Conservation (phyloP, 2,113 vertebrate species). For the Sander vitreus region DNA sequence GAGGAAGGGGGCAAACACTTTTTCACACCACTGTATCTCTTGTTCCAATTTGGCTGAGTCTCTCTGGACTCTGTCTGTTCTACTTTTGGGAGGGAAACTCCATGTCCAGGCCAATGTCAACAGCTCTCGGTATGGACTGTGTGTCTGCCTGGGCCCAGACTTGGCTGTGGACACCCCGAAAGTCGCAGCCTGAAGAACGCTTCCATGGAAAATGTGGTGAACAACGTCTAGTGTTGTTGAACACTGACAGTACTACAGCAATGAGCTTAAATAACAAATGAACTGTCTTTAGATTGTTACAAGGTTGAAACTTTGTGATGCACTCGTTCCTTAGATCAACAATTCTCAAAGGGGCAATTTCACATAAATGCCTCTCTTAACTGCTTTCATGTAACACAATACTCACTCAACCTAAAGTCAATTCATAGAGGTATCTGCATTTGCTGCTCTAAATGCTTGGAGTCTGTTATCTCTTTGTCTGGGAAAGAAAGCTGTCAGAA, state of each 20-base stretch:
- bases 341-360: not conserved
- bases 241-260: not conserved
- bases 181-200: slow-evolving; percentile 63
- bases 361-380: not conserved
- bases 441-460: not conserved
- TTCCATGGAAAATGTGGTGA: slow-evolving; percentile 72
- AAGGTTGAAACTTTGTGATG: not conserved
- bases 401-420: not conserved
- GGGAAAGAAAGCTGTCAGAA: not conserved
- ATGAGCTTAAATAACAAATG: not conserved
- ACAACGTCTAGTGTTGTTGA: slow-evolving; percentile 39
- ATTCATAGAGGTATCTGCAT: not conserved
- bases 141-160: slow-evolving; percentile 43
- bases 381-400: not conserved
- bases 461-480: not conserved
- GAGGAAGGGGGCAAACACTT: no score
- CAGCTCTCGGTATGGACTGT: slow-evolving; percentile 45
- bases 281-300: not conserved
- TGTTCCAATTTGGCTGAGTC: slow-evolving; percentile 54
- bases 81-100: slow-evolving; percentile 71
- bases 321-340: not conserved
- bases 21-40: no score
- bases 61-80: slow-evolving; percentile 47
- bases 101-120: slow-evolving; percentile 70
- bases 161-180: slow-evolving; percentile 57